Conservation (phyloP, 1,140 invertebrate species). For the Cydia fagiglandana region DNA sequence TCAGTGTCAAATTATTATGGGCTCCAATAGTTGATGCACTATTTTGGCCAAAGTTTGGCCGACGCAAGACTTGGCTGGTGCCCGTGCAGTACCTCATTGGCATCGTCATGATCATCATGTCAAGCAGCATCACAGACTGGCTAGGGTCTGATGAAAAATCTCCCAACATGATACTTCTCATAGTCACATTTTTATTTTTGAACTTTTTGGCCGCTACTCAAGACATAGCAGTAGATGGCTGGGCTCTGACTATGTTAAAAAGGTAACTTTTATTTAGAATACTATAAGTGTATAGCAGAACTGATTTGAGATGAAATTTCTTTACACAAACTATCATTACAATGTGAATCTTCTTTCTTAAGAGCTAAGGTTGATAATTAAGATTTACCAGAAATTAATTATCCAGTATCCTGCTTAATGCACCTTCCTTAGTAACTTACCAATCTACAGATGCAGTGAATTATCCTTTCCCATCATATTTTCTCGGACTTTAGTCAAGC, state of each 20-base stretch:
- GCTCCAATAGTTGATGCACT: slow-evolving; percentile 98
- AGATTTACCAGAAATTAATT: no score
- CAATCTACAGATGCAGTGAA: no score
- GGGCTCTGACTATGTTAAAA: slow-evolving; percentile 99
- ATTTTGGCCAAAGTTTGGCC: slow-evolving; percentile 90
- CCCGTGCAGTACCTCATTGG: slow-evolving; percentile 93
- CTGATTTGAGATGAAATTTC: no score
- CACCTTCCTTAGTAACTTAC: no score
- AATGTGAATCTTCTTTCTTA: no score
- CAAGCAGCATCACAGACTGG: slow-evolving; percentile 86
- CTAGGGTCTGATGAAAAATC: slow-evolving; percentile 82
- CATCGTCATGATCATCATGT: slow-evolving; percentile 91
- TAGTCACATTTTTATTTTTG: slow-evolving; percentile 92
- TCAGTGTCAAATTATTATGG: slow-evolving; percentile 98
- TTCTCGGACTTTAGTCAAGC: no score
- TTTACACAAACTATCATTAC: no score
- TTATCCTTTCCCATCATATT: no score
- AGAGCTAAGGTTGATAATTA: no score
- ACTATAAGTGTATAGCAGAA: background rate
- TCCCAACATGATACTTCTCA: slow-evolving; percentile 92
- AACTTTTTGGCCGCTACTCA: slow-evolving; percentile 99
- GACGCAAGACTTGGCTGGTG: slow-evolving; percentile 98
- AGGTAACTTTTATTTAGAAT: slow-evolving; percentile 78
- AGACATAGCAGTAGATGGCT: slow-evolving; percentile 99
- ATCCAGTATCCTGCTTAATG: no score